Evolutionary conservation across 1,140 invertebrate species (phyloP).

Genomic region (Aphaenogaster ashmeadi): DNA sequence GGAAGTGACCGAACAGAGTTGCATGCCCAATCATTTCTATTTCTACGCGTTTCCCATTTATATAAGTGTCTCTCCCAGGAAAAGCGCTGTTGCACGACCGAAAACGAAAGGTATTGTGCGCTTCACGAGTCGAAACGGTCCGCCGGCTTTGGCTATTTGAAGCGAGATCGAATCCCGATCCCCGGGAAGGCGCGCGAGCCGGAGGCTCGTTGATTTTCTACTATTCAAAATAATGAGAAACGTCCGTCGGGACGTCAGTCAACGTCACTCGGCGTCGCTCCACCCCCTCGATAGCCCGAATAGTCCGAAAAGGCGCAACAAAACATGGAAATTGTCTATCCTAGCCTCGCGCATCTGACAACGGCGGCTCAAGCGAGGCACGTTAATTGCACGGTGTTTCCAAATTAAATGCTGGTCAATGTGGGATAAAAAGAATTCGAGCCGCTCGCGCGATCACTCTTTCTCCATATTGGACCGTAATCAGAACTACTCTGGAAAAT

Average conservation of each 20-base stretch:
- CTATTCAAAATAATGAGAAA: conserved; percentile 84
- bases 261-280: conserved; percentile 76
- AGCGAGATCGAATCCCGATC: conserved; percentile 7
- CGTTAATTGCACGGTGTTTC: conserved; percentile 73
- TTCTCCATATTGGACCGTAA: conserved; percentile 28
- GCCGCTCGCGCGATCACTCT: conserved; percentile 30
- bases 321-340: conserved; percentile 76
- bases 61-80: background rate
- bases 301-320: conserved; percentile 62
- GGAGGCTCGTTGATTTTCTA: conserved; percentile 77
- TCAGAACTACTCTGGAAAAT: conserved; percentile 2
- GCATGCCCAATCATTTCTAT: background rate
- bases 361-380: conserved; percentile 59
- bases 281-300: conserved; percentile 50
- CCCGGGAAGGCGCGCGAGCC: background rate
- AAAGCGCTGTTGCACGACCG: background rate
- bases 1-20: too few species aligned
- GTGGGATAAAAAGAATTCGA: conserved; percentile 47
- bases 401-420: conserved; percentile 59
- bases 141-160: conserved; percentile 33
- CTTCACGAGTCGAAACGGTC: conserved; percentile 31
- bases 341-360: conserved; percentile 67
- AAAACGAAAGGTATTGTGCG: conserved; percentile 51
- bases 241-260: conserved; percentile 82
- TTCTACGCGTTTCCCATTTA: background rate